A percentile compares a stretch with the other conserved stretches of the same genome.
These are phyloP conservation scores for Crypturellus undulatus DNA, from an alignment of 2,113 vertebrate genomes.

Conservation along the genomic window DNA sequence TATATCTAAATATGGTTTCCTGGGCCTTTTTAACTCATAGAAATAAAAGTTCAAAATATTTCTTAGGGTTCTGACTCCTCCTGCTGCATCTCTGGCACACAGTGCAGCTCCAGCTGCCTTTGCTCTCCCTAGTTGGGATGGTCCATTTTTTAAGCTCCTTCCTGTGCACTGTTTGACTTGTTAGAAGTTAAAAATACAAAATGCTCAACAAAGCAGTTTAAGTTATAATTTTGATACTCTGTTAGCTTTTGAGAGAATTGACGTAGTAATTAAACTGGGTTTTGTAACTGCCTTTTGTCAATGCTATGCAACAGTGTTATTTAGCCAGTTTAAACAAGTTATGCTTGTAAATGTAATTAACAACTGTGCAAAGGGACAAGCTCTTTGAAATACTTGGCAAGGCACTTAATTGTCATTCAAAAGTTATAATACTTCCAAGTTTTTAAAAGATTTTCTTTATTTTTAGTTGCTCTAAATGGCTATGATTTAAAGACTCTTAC, in stretches of 20 bases:
- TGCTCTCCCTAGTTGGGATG: rapidly evolving
- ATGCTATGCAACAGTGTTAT: background rate
- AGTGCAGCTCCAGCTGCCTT: background rate
- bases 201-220: background rate
- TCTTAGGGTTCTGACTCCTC: background rate
- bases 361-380: background rate
- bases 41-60: background rate
- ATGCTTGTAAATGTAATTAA: background rate
- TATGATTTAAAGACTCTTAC: background rate
- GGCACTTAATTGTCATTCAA: background rate
- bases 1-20: background rate
- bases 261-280: background rate
- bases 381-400: background rate
- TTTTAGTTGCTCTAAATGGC: background rate
- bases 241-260: background rate
- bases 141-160: background rate
- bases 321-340: background rate
- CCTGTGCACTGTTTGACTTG: background rate
- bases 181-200: background rate
- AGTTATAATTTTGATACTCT: background rate
- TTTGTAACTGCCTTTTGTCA: background rate
- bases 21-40: background rate
- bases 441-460: background rate
- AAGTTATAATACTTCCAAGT: background rate
- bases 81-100: background rate